Base-by-base conservation (phyloP, 1,140 invertebrate species). In the Halictus rubicundus region DNA sequence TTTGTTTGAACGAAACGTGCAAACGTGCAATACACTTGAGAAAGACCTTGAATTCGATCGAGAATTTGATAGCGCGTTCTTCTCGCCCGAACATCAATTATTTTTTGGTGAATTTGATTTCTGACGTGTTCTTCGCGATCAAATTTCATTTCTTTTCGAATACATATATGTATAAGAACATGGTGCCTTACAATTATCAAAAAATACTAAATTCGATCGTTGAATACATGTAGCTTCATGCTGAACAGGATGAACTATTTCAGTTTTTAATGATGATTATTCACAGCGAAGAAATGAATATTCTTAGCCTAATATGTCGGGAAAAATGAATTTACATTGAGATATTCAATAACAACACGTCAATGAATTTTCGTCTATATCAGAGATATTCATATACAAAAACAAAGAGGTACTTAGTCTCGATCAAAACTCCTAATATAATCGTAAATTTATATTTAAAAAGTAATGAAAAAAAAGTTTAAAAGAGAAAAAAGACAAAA, bases 401-500 rank as follows among this genome's bases (percentile, higher is more conserved):
- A 39, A 57, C n/a, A 68, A 46, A 73, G 46, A 64, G 49, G 68
- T 78, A 78, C 76, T 64, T 72, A 78, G 42, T 46, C 37, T 65
- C 23, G 57, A 63, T 39, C 49, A 23, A 54, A 23, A 54, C 63
- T 64, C 42, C 21, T 6, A 10, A 19, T 52, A 21, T 25, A 23
- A 78, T 61, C 57, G 21, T 63, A 39, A 77, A 70, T 39, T 75
- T 75, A 70, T 19, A 46, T 23, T 23, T 66, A 78, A 54, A 71
- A 75, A 68, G 61, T 68, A 80, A 73, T 23, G 21, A 23, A 66
- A 61, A 75, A 80, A 78, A 80, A 61, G 60, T 27, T 49, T 39
- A n/a, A 68, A 74, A 68, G 10, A 19, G 19, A 49, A 72, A 66
- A 66, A 61, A 39, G 14, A 49, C 10, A 75, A 80, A 68, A 61